These are phyloP conservation scores for Phainopepla nitens DNA, from an alignment of 2,113 vertebrate species.

Conservation along the genomic window DNA sequence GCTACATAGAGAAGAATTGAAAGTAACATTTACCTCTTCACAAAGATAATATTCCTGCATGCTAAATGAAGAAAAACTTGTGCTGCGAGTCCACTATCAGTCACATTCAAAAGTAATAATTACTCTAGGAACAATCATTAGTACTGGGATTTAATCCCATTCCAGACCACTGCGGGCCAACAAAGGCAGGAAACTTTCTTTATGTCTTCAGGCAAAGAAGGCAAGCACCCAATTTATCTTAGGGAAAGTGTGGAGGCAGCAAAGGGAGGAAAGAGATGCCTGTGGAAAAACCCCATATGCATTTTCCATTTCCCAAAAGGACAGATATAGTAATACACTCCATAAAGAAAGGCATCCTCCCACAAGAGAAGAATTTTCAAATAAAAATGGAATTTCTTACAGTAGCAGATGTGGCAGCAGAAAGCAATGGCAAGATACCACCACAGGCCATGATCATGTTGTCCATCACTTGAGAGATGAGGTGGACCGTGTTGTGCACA, in stretches of 20 bases:
- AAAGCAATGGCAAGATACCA: conserved; percentile 94
- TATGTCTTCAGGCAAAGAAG: background rate
- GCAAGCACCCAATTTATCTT: background rate
- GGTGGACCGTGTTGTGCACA: conserved; percentile 97
- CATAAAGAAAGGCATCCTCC: background rate
- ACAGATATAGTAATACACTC: background rate
- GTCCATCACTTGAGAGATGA: conserved; percentile 97
- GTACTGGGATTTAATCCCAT: background rate
- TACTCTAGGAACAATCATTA: background rate
- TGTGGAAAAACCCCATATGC: background rate
- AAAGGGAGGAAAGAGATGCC: background rate
- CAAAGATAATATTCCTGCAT: background rate
- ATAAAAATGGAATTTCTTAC: conserved; percentile 73
- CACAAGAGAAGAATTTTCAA: background rate
- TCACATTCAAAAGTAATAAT: background rate
- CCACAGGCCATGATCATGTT: conserved; percentile 98
- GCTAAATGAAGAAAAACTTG: background rate
- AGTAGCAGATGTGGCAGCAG: conserved; percentile 92
- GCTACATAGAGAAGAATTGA: conserved; percentile 70
- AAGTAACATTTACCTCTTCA: conserved; percentile 7
- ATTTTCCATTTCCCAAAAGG: background rate
- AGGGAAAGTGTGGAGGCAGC: background rate
- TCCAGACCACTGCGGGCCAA: background rate
- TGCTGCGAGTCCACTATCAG: background rate
- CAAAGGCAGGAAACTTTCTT: background rate